Evolutionary conservation across 2,888 invertebrate species (phyloP), one percentile per base, ranked within the genome.

Genomic region (Erebia aethiops): DNA sequence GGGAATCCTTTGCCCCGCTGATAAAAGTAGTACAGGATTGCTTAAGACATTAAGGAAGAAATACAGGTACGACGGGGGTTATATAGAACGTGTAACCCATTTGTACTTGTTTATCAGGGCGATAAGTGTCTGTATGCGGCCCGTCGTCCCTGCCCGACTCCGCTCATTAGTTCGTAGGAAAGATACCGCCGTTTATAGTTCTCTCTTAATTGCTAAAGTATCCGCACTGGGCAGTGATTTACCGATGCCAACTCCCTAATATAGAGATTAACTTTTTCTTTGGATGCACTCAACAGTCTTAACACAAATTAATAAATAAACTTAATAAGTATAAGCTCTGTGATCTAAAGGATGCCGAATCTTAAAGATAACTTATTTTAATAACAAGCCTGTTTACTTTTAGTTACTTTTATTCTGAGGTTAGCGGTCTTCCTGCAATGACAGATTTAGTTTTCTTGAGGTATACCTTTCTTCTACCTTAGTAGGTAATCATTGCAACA

Each of bases 21-120:
- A 89, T 88, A 90, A 89, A 88, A 87, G 79, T 85, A 83, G 80
- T 83, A 82, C 83, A 80, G 81, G 84, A 84, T 86, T 82, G 85
- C 81, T 89, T 86, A 85, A 89, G 87, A 87, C 85, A 86, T 86
- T 88, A 88, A 88, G 84, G 81, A 78, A 86, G 84, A 88, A 86
- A 87, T 86, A 86, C 82, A 81, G 82, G 82, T 82, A 80, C 80
- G 82, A 83, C 84, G 81, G 86, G 87, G 87, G 87, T 87, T 84
- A 84, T 84, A 86, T 83, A 71, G 82, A 85, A 83, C 83, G 84
- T 88, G 87, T 89, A 84, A 85, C 85, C 87, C 86, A 91, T 92
- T 91, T 91, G 91, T 91, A 88, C 85, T 89, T 87, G 87, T 92
- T 92, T 92, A 91, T 91, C 90, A 83, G 82, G 79, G 78, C 89